Conservation (phyloP, 2,888 invertebrate species). For the Lissonota sp. region DNA sequence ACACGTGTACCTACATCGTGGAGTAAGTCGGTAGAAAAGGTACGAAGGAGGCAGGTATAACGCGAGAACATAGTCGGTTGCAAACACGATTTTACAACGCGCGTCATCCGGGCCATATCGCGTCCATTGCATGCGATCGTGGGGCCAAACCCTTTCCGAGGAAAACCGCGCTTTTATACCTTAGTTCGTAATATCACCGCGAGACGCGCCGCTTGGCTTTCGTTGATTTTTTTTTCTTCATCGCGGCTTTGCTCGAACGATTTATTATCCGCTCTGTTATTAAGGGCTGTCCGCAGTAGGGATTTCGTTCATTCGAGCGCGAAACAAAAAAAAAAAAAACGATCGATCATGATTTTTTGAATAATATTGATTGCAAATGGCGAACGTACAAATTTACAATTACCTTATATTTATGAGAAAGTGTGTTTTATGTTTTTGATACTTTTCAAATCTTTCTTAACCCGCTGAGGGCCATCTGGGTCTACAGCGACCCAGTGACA, state of each 20-base stretch:
- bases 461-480: too few relatives aligned
- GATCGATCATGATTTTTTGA: background rate
- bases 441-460: too few relatives aligned
- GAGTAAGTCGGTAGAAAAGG: constrained; percentile 30
- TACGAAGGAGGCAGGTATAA: constrained; percentile 46
- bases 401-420: too few relatives aligned
- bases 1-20: background rate
- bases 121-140: constrained; percentile 34
- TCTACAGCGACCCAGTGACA: too few relatives aligned
- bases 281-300: background rate
- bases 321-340: background rate
- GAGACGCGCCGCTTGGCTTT: constrained; percentile 12
- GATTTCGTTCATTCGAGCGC: background rate
- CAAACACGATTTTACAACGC: constrained; percentile 51
- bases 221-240: background rate
- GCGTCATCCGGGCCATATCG: constrained; percentile 48
- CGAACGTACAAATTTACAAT: too few relatives aligned
- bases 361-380: background rate
- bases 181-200: constrained; percentile 37
- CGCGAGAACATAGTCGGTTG: constrained; percentile 45
- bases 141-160: background rate
- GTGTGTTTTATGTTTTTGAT: too few relatives aligned
- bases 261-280: background rate
- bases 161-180: constrained; percentile 16
- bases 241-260: background rate